phyloP scores from a whole-genome alignment of 2,113 vertebrate genomes.

The Dasyprocta punctata region DNA sequence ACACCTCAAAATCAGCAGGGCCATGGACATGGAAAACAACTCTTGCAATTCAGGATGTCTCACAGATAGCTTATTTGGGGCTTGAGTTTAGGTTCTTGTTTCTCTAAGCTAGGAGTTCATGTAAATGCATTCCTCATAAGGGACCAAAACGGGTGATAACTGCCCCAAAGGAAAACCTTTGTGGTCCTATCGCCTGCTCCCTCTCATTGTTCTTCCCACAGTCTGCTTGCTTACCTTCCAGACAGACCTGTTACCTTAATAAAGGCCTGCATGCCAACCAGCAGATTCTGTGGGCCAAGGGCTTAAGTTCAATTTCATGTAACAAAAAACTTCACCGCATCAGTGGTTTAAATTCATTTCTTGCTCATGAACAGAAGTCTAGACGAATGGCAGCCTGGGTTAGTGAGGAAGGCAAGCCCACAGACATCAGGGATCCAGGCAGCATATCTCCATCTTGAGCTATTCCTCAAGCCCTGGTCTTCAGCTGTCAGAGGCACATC shows the following conservation, averaged over 20 bases:
- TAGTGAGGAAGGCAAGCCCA: neutral
- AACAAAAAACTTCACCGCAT: neutral
- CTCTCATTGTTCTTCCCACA: neutral
- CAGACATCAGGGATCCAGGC: neutral
- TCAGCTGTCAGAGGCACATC: neutral
- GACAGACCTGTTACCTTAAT: neutral
- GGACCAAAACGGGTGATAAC: neutral
- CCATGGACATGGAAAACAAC: neutral
- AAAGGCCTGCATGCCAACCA: rapidly evolving
- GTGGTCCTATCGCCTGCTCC: neutral
- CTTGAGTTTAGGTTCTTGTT: neutral
- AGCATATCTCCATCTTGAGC: rapidly evolving
- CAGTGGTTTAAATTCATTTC: neutral
- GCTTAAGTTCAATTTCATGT: neutral
- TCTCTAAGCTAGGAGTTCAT: neutral
- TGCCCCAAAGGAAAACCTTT: neutral
- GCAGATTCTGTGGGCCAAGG: neutral
- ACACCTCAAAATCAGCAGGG: neutral
- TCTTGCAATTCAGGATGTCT: neutral
- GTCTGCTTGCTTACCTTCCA: neutral
- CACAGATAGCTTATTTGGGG: rapidly evolving
- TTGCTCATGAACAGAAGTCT: neutral
- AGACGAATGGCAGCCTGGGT: rapidly evolving
- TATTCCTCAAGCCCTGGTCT: neutral
- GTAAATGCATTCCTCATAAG: neutral